Base-by-base conservation (phyloP, 1,140 invertebrate species). In the Aplysia californica region DNA sequence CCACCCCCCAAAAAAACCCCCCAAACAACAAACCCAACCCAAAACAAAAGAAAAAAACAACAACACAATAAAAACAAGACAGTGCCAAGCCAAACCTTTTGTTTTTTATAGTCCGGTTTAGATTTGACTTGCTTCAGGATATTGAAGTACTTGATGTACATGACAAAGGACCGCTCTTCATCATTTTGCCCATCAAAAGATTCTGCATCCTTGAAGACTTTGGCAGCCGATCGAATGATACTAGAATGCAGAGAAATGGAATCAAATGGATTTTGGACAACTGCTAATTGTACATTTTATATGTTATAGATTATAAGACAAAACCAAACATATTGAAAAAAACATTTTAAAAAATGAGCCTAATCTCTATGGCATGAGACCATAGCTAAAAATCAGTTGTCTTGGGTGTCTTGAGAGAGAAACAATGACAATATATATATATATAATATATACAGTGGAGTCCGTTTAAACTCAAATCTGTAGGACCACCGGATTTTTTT, bases 121-220 rank as follows among this genome's bases (percentile, higher is more conserved):
- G 78, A 82, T 68, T 86, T 86, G 21, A 86, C 50, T 31, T 67
- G 38, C 36, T 79, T 81, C 35, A 94, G 84, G 20, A 93, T 85
- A 44, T 92, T 91, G 29, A 94, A 89, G 87, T 93, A 95, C 86
- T 93, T 93, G 92, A 93, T 93, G 75, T 92, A 94, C 41, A 91
- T 89, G 33, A 95, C 91, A 81, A 93, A 96, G 0, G 93, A 93
- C 56, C 88, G 80, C 83, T 95, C 94, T 81, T 94, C 92, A 80
- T 95, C 93, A 3, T 92, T 92, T 31, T 90, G 86, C n/a, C 87
- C 83, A 23, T 88, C 88, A 56, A 87, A 82, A 38, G 91, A 82
- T 68, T 93, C 91, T 6, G 92, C 94, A 59, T 86, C 88, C 36
- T 91, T 86, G 76, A 91, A 92, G 66, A 95, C 85, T 84, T 91